Evolutionary conservation across 2,888 invertebrate genomes (phyloP).

Genomic region (Tipula unca): DNA sequence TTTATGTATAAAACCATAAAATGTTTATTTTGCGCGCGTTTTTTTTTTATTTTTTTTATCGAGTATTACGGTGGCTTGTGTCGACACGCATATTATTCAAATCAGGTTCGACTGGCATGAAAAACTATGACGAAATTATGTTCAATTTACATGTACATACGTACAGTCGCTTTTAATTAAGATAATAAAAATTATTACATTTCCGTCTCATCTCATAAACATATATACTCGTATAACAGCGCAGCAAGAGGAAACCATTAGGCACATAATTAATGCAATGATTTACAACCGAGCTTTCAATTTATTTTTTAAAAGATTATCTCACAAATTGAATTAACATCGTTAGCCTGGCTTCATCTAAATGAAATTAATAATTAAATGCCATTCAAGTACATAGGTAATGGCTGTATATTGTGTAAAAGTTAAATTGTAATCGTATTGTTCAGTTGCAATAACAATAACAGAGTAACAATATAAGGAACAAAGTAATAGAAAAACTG

Average conservation of each 20-base stretch:
- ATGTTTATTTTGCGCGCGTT: background rate
- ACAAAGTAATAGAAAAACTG: too few species aligned
- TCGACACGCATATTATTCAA: background rate
- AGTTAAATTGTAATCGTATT: too few species aligned
- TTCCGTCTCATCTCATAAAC: background rate
- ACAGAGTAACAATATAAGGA: too few species aligned
- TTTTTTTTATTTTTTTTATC: background rate
- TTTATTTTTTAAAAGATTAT: background rate
- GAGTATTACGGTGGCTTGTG: background rate
- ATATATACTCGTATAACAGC: background rate
- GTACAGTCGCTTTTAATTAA: background rate
- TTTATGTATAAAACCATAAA: background rate
- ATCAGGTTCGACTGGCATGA: background rate
- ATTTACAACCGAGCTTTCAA: background rate
- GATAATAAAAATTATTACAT: background rate
- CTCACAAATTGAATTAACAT: background rate
- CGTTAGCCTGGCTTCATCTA: too few species aligned
- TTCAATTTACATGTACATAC: background rate
- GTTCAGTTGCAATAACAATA: too few species aligned
- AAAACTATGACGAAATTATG: background rate
- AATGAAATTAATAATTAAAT: too few species aligned
- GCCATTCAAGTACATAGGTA: too few species aligned
- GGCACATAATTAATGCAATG: background rate
- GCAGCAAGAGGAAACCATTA: background rate
- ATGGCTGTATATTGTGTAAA: too few species aligned